Evolutionary conservation across 92 coral and sea anemone genomes (phyloP).

Genomic region (Nematostella vectensis): DNA sequence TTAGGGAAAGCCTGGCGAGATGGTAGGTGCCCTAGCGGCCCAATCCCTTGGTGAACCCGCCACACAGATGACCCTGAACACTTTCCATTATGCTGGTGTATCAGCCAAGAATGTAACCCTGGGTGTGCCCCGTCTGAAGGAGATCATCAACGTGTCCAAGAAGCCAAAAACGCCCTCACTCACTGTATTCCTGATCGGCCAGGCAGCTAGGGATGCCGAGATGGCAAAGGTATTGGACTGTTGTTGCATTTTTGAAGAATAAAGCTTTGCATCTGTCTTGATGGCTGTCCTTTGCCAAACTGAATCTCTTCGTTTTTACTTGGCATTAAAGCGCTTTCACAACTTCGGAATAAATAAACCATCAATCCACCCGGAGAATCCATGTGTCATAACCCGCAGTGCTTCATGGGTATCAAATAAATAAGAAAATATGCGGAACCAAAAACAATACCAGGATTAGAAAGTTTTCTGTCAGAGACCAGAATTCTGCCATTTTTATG

Average conservation of each 20-base stretch:
- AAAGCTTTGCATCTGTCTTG: neutral
- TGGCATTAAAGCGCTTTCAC: no score
- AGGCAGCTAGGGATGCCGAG: constrained; percentile 99
- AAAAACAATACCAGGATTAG: no score
- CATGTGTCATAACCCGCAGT: no score
- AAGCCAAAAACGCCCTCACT: constrained; percentile 98
- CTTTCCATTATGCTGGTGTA: constrained; percentile 99
- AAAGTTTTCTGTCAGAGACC: no score
- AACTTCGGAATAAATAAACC: no score
- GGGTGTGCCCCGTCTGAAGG: constrained; percentile 99
- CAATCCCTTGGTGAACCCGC: constrained; percentile 99
- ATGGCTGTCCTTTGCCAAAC: no score
- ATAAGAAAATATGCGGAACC: no score
- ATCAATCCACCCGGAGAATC: no score
- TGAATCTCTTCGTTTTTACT: neutral
- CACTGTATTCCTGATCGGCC: constrained; percentile 89
- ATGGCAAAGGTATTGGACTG: constrained; percentile 78
- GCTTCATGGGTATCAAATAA: no score
- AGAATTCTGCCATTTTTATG: no score
- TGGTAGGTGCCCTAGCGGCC: constrained; percentile 99
- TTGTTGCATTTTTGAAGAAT: neutral
- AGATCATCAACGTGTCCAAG: constrained; percentile 97
- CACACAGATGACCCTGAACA: constrained; percentile 99
- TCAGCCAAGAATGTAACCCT: constrained; percentile 98
- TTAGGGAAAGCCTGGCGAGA: constrained; percentile 99